Base-by-base conservation (phyloP, 2,797 vertebrate genomes). In the Chelonia mydas region DNA sequence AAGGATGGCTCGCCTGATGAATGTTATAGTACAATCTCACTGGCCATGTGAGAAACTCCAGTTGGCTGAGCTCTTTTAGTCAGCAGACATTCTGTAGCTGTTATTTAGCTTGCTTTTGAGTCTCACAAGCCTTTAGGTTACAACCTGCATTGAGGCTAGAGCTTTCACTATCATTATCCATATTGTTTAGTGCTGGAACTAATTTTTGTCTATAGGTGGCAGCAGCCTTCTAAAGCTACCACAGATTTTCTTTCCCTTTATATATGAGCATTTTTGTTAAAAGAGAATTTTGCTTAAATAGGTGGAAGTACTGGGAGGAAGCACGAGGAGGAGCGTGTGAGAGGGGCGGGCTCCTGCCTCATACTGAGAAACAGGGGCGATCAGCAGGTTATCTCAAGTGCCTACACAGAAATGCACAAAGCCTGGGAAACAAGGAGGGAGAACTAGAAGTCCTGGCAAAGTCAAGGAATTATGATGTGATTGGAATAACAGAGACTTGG, bases 41-140 rank as follows among this genome's bases (percentile, higher is more conserved):
- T 13, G 47, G 19, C 1, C 27, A 19, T 0, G 0, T 11, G 54
- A 49, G 84, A 90, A 81, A 6, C 1, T 3, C 93, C n/a, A 72
- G 49, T 47, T 6, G 5, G 50, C 3, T 91, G 47, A 65, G 47
- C 47, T 49, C 33, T 50, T 47, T 78, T 47, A 78, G 19, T 72
- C 7, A 37, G 65, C 17, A n/a, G n/a, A 72, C 3, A 5, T 78
- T 59, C 53, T 41, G 33, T 25, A 50, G 33, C 3, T 78, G 31
- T 84, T 76, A n/a, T 7, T 79, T 17, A 80, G 37, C 77, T 86
- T 89, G 19, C 17, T 54, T 89, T 92, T 54, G 41, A 92, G 77
- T 2, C 2, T 82, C 49, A 15, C 11, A 2, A 5, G 6, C 25
- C 27, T 87, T 53, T 89, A 23, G 65, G 37, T 37, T 68, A 21